Percentiles rank a stretch among this genome's conserved stretches.
These are phyloP conservation scores for Alouatta palliata DNA, from an alignment of 2,113 vertebrate genomes.

Conservation along the genomic window DNA sequence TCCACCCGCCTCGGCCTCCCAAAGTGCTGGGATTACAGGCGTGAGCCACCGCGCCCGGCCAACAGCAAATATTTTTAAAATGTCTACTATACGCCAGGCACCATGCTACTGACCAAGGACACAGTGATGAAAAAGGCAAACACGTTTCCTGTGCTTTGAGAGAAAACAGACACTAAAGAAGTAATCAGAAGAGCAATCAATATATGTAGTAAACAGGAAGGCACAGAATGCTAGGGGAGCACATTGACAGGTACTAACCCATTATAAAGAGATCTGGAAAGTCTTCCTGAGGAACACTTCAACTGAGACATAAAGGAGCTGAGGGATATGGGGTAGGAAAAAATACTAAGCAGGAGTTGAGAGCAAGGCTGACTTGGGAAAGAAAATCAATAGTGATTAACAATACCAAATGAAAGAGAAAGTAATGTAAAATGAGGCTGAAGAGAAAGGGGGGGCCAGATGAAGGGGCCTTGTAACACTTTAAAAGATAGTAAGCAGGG, in stretches of 20 bases:
- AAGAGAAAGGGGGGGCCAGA: neutral
- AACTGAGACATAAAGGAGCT: neutral
- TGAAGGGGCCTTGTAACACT: neutral
- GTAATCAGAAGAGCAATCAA: neutral
- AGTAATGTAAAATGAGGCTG: neutral
- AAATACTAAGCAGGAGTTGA: neutral
- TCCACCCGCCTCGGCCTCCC: no score
- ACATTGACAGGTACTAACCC: neutral
- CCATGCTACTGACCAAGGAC: neutral
- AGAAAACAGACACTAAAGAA: constrained; percentile 22
- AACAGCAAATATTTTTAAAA: neutral
- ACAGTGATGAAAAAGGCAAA: constrained; percentile 6
- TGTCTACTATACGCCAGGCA: neutral
- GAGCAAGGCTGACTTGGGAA: neutral
- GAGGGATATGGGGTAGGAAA: neutral
- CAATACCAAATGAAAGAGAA: neutral
- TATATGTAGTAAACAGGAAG: neutral
- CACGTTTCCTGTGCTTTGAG: neutral
- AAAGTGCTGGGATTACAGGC: no score
- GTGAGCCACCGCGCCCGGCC: no score
- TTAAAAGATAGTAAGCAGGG: neutral
- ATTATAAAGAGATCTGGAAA: neutral
- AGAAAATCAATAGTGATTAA: neutral
- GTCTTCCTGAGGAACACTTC: neutral
- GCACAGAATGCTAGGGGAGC: neutral